These are phyloP conservation scores for Pongo pygmaeus DNA, from an alignment of 2,113 vertebrate species.

Conservation along the genomic window DNA sequence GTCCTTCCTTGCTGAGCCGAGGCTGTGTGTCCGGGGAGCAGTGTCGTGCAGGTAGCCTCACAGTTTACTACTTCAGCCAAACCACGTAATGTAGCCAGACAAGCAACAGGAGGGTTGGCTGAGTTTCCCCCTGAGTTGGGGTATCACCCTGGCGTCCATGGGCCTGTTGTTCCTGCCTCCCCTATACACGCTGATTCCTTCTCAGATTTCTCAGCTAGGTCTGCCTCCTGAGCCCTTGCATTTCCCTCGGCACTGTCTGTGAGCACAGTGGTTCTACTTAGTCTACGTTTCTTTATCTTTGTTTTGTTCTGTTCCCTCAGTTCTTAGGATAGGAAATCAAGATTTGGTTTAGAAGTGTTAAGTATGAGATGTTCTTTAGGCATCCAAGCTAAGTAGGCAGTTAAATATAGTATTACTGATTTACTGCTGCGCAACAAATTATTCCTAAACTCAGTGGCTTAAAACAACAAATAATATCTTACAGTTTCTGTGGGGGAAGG, in stretches of 20 bases:
- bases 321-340: not conserved
- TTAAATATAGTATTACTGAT: not conserved
- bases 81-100: rapidly evolving
- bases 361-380: not conserved
- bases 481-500: not conserved
- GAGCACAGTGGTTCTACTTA: rapidly evolving
- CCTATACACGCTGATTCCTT: rapidly evolving
- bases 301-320: not conserved
- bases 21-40: not conserved
- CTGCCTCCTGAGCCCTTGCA: rapidly evolving
- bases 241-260: not conserved
- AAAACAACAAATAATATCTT: not conserved
- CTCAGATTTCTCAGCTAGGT: not conserved
- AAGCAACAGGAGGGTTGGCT: not conserved
- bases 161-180: not conserved
- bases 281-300: not conserved
- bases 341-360: not conserved
- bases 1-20: not conserved
- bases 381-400: not conserved
- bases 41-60: rapidly evolving
- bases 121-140: not conserved
- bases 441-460: not conserved
- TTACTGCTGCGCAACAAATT: not conserved
- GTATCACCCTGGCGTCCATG: rapidly evolving
- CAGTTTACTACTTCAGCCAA: not conserved